Evolutionary conservation across 2,113 vertebrate genomes (phyloP), one percentile per base, ranked within the genome.

Genomic region (Phyllostomus discolor): DNA sequence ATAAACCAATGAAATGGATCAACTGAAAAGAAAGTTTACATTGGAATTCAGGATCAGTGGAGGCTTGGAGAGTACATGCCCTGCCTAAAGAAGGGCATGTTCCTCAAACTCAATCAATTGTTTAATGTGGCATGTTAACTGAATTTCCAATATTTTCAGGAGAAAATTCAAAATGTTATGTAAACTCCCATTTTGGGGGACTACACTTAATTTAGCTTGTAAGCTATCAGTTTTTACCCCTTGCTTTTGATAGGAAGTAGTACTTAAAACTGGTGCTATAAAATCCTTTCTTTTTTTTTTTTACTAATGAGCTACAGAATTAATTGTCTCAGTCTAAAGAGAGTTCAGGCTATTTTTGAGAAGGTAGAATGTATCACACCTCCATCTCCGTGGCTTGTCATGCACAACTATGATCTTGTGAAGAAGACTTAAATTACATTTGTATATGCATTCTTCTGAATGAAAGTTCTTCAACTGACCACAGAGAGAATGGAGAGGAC

Each of bases 221-320:
- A 54, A 88, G 5, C 35, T 82, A 28, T 7, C 19, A 48, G 41
- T 19, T 70, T 85, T 52, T 86, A 10, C 76, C 22, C 57, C 19
- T 93, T 66, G 3, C 2, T 78, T 76, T 84, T 86, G 33, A 93
- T 87, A 57, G 3, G 33, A 93, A 90, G 16, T 91, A n/a, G 33
- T 10, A 67, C 20, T 69, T 94, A 31, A 88, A 84, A 73, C 3
- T 91, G n/a, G 11, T 93, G 5, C 48, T 38, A 8, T 52, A 28
- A 79, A 91, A 66, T 66, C 7, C 4, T 85, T 97, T 94, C 28
- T 69, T 73, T 94, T 88, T 85, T 97, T 94, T 24, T 69, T 73
- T 94, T 88, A 62, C 38, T 90, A 92, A 87, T 80, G 52, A 81
- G 17, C 16, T 92, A 69, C 48, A 62, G 82, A 90, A 50, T 38